phyloP scores from a whole-genome alignment of 2,113 vertebrate species.

The Ageneiosus marmoratus region DNA sequence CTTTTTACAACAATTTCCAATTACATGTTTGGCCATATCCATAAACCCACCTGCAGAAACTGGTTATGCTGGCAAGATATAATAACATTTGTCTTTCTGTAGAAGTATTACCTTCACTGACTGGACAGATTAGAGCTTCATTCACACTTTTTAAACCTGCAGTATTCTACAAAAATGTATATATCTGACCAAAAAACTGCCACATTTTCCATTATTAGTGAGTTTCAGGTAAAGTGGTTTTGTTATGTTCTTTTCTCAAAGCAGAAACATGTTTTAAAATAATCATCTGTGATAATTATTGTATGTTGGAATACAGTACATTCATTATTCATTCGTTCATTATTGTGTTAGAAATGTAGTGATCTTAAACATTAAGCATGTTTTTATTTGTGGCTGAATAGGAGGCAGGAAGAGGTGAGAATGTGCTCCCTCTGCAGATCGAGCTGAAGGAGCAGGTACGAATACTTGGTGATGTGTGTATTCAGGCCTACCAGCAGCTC shows the following conservation, averaged over 20 bases:
- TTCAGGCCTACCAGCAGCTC: slow-evolving; percentile 82
- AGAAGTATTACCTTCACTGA: background rate
- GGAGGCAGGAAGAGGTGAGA: slow-evolving; percentile 48
- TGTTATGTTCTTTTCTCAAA: background rate
- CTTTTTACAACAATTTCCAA: background rate
- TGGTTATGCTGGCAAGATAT: background rate
- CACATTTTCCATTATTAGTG: background rate
- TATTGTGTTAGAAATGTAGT: background rate
- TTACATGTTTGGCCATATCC: background rate
- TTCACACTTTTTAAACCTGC: background rate
- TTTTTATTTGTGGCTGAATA: background rate
- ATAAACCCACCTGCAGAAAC: background rate
- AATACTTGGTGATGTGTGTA: slow-evolving; percentile 68
- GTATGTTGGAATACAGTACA: background rate
- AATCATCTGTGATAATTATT: background rate
- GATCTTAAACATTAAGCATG: background rate
- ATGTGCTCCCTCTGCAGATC: slow-evolving; percentile 54
- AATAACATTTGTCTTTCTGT: background rate
- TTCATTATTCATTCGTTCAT: too few species aligned
- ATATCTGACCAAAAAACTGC: background rate
- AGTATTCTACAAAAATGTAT: background rate
- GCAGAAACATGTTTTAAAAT: background rate
- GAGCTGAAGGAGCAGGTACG: slow-evolving; percentile 63
- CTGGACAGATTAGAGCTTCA: background rate
- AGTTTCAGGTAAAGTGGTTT: background rate